These are phyloP conservation scores for Lycopodina hypogea DNA, from an alignment of 37 sponge, comb jelly and placozoan genomes.

Conservation along the genomic window DNA sequence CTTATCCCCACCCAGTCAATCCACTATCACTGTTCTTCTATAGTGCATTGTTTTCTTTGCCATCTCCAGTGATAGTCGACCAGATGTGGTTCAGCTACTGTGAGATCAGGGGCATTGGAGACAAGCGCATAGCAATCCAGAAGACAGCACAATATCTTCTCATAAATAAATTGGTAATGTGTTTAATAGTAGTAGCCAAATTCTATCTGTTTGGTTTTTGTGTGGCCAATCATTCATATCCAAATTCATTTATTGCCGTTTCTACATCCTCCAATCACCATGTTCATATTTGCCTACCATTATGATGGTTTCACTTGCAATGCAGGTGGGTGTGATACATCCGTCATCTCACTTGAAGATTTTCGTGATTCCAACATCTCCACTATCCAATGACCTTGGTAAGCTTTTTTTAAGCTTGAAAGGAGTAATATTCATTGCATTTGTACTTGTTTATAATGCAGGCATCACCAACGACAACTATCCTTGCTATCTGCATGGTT, in stretches of 20 bases:
- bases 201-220: neutral
- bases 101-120: slow-evolving; percentile 41
- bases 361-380: slow-evolving; percentile 50
- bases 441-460: neutral
- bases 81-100: slow-evolving; percentile 24
- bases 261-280: neutral
- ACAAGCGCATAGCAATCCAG: slow-evolving; percentile 9
- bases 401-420: neutral
- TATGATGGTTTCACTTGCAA: neutral
- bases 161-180: slow-evolving; percentile 41
- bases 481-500: slow-evolving; percentile 33
- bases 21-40: neutral
- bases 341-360: slow-evolving; percentile 33
- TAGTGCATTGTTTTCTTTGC: neutral
- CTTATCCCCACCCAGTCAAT: neutral
- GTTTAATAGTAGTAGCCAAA: neutral
- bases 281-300: no score
- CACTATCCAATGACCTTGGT: slow-evolving; percentile 56
- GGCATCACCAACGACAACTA: slow-evolving; percentile 10
- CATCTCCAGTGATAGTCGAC: neutral
- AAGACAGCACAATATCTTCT: slow-evolving; percentile 54
- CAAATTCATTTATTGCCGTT: neutral
- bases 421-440: neutral
- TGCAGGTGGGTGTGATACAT: slow-evolving; percentile 53
- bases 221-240: neutral